These are phyloP conservation scores for Cephalopachus bancanus DNA, from an alignment of 2,797 vertebrate genomes.

Conservation along the genomic window DNA sequence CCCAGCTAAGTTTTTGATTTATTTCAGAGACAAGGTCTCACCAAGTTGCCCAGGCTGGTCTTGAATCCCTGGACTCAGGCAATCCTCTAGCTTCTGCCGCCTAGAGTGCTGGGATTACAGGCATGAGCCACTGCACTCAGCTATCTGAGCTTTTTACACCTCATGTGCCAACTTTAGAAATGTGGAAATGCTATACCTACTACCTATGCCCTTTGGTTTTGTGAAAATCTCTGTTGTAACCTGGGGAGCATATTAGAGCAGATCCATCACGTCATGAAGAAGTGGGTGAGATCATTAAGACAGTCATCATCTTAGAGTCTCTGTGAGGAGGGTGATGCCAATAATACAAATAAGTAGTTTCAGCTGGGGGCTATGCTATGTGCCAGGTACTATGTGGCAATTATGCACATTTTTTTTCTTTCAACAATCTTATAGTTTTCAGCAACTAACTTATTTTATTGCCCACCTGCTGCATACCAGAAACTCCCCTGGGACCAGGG, in stretches of 20 bases:
- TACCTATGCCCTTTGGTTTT: neutral
- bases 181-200: neutral
- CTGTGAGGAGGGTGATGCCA: neutral
- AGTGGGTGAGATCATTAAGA: neutral
- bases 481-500: neutral
- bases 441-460: conserved; percentile 53
- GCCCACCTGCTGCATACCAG: neutral
- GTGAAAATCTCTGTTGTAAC: neutral
- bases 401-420: neutral
- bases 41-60: no score
- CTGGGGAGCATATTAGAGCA: neutral
- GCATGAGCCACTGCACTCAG: neutral
- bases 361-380: neutral
- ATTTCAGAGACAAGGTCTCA: no score
- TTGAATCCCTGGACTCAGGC: no score
- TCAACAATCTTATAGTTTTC: conserved; percentile 49
- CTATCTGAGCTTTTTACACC: neutral
- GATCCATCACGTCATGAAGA: neutral
- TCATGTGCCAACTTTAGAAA: neutral
- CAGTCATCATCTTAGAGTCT: neutral
- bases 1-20: no score
- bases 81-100: no score
- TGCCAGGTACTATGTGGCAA: neutral
- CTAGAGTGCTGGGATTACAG: no score
- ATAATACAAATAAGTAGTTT: conserved; percentile 2